phyloP scores from a whole-genome alignment of 1,140 invertebrate species.

The Theocolax elegans region DNA sequence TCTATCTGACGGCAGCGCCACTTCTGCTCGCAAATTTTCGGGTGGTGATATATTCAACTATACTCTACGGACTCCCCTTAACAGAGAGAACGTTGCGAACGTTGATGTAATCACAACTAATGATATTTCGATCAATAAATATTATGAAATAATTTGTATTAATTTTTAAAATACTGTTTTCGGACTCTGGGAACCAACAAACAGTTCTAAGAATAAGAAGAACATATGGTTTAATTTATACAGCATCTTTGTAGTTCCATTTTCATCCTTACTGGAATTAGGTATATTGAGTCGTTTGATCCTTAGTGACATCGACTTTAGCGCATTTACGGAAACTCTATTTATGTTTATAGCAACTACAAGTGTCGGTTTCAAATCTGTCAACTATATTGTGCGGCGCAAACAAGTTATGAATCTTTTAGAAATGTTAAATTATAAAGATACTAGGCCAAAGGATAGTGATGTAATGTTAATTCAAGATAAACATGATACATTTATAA shows the following conservation, averaged over 20 bases:
- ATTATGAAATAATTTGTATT: no score
- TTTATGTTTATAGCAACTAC: slow-evolving; percentile 19
- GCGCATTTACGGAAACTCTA: slow-evolving; percentile 19
- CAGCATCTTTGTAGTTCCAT: not conserved
- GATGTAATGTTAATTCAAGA: no score
- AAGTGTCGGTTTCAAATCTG: slow-evolving; percentile 21
- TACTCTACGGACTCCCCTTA: no score
- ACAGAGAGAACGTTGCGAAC: no score
- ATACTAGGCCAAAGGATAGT: no score
- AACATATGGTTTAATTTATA: slow-evolving; percentile 10
- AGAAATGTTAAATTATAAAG: no score
- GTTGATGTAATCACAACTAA: no score
- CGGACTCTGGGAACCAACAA: slow-evolving; percentile 22
- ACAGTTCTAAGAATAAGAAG: not conserved
- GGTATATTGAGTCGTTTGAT: not conserved
- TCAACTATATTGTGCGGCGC: not conserved
- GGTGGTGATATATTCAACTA: no score
- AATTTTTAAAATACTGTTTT: slow-evolving; percentile 15
- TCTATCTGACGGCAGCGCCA: no score
- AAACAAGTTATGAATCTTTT: not conserved
- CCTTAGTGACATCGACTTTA: not conserved
- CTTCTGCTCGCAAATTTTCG: no score
- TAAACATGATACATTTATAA: no score
- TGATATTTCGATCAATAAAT: no score
- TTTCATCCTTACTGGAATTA: not conserved